A percentile compares a stretch with the other conserved stretches of the same genome.
Evolutionary conservation across 2,888 invertebrate species (phyloP).

Genomic region (Hermodice carunculata): DNA sequence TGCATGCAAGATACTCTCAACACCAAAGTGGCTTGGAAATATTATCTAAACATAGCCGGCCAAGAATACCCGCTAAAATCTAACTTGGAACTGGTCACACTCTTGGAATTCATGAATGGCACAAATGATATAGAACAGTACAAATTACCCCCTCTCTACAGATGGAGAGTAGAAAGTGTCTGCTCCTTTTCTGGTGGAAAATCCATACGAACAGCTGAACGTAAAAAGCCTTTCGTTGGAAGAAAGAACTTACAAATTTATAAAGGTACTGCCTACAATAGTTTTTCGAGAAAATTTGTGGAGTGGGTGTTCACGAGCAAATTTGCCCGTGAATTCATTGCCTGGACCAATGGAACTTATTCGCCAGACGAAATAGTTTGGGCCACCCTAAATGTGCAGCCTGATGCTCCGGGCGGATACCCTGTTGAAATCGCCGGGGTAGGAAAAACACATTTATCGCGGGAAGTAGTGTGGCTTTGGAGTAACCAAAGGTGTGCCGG

Average conservation of each 20-base stretch:
- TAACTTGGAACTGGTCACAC: slow-evolving; percentile 45
- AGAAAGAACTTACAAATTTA: slow-evolving; percentile 37
- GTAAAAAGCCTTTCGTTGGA: slow-evolving; percentile 7
- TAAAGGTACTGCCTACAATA: slow-evolving; percentile 62
- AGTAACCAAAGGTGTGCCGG: slow-evolving; percentile 19
- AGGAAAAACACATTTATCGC: slow-evolving; percentile 25
- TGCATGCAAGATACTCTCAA: slow-evolving; percentile 40
- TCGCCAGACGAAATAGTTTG: slow-evolving; percentile 65
- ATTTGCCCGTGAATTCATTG: slow-evolving; percentile 47
- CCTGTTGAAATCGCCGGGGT: slow-evolving; percentile 42
- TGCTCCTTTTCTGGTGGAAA: background rate
- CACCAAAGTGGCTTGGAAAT: slow-evolving; percentile 37
- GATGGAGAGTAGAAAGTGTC: background rate
- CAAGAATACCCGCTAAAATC: slow-evolving; percentile 48
- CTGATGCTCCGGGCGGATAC: slow-evolving; percentile 53
- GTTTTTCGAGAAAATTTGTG: slow-evolving; percentile 55
- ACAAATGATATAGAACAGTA: slow-evolving; percentile 41
- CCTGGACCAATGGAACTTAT: slow-evolving; percentile 59
- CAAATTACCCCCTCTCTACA: slow-evolving; percentile 16
- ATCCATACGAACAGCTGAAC: background rate
- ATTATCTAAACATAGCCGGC: slow-evolving; percentile 47
- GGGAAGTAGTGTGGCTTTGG: slow-evolving; percentile 32
- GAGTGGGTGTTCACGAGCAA: slow-evolving; percentile 51
- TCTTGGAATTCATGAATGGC: slow-evolving; percentile 40
- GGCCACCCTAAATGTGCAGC: slow-evolving; percentile 58